Conservation (phyloP, 2,797 vertebrate genomes). For the Vultur gryphus region DNA sequence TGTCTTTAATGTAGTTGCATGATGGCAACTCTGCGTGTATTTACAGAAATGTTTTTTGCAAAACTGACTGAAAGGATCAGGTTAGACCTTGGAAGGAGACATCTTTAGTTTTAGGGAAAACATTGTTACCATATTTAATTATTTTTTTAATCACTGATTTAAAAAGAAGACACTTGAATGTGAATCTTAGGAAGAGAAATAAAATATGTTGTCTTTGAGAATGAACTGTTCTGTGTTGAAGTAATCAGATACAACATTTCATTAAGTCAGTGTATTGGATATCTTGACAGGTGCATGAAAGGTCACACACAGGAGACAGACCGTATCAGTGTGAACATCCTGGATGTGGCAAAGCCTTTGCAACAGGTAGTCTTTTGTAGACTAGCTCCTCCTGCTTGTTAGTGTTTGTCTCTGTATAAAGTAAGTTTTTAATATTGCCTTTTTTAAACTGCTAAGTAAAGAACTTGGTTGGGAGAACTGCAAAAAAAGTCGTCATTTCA, state of each 20-base stretch:
- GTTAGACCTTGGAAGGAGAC: background rate
- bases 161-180: background rate
- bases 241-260: background rate
- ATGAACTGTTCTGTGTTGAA: background rate
- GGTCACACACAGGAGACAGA: conserved; percentile 97
- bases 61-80: background rate
- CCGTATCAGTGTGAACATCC: conserved; percentile 92
- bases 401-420: background rate
- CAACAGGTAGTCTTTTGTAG: conserved; percentile 84
- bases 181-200: background rate
- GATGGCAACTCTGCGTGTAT: background rate
- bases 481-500: background rate
- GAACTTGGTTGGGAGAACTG: background rate
- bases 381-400: background rate
- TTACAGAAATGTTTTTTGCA: background rate
- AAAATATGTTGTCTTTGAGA: background rate
- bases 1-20: background rate
- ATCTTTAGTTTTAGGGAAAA: background rate
- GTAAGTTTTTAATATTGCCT: background rate
- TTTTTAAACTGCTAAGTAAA: background rate
- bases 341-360: conserved; percentile 96
- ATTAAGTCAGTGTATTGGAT: background rate
- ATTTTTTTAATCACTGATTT: background rate
- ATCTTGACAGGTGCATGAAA: conserved; percentile 90
- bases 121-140: fast-evolving